Percentiles rank a stretch among this genome's conserved stretches.
Evolutionary conservation across 1,140 invertebrate genomes (phyloP).

Genomic region (Drosophila sproati): DNA sequence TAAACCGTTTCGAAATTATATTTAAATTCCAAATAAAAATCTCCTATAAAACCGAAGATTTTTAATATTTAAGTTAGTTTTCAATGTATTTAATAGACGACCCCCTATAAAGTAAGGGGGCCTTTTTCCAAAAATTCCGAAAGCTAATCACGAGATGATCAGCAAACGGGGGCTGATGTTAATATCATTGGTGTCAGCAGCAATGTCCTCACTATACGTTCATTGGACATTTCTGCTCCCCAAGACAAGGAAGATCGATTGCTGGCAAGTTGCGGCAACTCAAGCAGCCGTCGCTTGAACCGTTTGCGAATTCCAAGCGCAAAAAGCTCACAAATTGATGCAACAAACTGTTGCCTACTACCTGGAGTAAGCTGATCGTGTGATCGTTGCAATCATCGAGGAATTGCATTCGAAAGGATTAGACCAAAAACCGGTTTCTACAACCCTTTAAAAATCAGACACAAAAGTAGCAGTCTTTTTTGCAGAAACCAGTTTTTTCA

Average conservation of each 20-base stretch:
- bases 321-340: conserved; percentile 3
- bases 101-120: conserved; percentile 75
- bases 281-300: conserved; percentile 14
- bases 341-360: background rate
- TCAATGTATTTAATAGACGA: conserved; percentile 56
- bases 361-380: background rate
- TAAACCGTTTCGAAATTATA: no score
- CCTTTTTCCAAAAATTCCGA: conserved; percentile 76
- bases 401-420: conserved; percentile 22
- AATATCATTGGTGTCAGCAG: conserved; percentile 78
- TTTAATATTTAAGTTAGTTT: no score
- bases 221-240: conserved; percentile 80
- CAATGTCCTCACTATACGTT: conserved; percentile 78
- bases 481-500: no score
- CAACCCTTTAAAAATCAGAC: no score
- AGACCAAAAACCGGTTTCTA: conserved; percentile 9
- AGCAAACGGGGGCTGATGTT: conserved; percentile 57
- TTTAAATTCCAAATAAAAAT: no score
- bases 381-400: conserved; percentile 21
- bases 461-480: no score
- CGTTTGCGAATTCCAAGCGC: conserved; percentile 59
- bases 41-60: no score
- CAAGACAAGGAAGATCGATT: conserved; percentile 74
- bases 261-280: conserved; percentile 3
- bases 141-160: conserved; percentile 31